phyloP scores from a whole-genome alignment of 2,113 vertebrate genomes.

The Steatornis caripensis region DNA sequence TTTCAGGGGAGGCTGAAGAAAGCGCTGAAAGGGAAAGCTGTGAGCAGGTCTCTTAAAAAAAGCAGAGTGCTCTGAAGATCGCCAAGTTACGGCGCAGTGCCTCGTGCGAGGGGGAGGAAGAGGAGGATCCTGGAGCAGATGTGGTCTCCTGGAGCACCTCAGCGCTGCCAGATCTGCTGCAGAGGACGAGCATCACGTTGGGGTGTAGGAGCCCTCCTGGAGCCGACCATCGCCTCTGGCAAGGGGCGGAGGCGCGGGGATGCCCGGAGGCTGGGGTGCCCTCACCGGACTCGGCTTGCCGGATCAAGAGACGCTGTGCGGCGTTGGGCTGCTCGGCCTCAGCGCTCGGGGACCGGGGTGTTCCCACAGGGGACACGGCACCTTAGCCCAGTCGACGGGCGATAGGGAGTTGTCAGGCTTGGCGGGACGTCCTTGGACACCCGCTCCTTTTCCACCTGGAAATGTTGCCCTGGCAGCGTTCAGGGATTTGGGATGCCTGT shows the following conservation, averaged over 20 bases:
- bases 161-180: neutral
- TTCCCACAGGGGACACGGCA: fast-evolving
- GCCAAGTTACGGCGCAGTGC: neutral
- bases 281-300: fast-evolving
- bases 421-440: neutral
- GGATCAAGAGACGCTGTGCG: fast-evolving
- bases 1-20: neutral
- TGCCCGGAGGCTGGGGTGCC: fast-evolving
- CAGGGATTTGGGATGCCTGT: neutral
- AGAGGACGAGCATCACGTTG: neutral
- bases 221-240: neutral
- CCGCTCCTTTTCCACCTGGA: neutral
- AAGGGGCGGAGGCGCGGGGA: fast-evolving
- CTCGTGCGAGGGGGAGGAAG: neutral
- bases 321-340: neutral
- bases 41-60: neutral
- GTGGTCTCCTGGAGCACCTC: neutral
- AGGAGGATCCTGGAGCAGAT: neutral
- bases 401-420: neutral
- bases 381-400: fast-evolving
- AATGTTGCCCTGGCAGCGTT: neutral
- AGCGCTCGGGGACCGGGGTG: fast-evolving
- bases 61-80: neutral
- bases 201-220: neutral
- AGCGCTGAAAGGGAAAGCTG: neutral